Base-by-base conservation (phyloP, 2,113 vertebrate genomes). In the Sylvietta virens region DNA sequence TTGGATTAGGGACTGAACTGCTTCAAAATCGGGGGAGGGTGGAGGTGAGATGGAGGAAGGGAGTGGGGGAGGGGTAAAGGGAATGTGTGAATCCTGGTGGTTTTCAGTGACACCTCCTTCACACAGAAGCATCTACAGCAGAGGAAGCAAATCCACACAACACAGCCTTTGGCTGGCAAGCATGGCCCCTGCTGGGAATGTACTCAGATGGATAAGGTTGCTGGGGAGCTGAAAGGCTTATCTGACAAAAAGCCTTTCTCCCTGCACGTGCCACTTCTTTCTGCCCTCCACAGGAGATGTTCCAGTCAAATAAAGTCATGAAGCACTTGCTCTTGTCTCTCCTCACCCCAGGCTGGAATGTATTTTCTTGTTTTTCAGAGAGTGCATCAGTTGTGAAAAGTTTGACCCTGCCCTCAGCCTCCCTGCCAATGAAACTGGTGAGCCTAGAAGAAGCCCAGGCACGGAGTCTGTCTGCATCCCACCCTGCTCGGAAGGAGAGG, bases 391-490 rank as follows among this genome's bases (percentile, higher is more conserved):
- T 98, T 72, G 97, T 98, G 96, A 99, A 99, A 91, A 99, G 98
- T 20, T 97, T 99, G 94, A 99, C 98, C 1, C 98, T 99, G 45
- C 98, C 99, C 1, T 98, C 98, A 1, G 97, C 98, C 70, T 97
- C 98, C 31, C 96, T 98, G 40, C 98, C 99, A 0, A 99, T 99
- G 99, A 99, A 99, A 89, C 96, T 99, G 94, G 98, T 99, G 97
- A 99, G 99, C 90, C 98, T 99, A 88, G 99, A 99, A 88, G 99
- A 99, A 96, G 99, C 99, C 1, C 99, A 99, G 96, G 99, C 99
- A 54, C 98, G 99, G 44, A 99, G 98, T 40, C 95, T 99, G 57
- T 98, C 98, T 27, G 98, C 98, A 14, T 98, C 98, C 89, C 99
- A 99, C 83, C 99, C 99, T 8, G 98, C 99, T 66, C 98, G 98